Evolutionary conservation across 2,888 invertebrate species (phyloP), one percentile per base, ranked within the genome.

Genomic region (Hydriomena furcata): DNA sequence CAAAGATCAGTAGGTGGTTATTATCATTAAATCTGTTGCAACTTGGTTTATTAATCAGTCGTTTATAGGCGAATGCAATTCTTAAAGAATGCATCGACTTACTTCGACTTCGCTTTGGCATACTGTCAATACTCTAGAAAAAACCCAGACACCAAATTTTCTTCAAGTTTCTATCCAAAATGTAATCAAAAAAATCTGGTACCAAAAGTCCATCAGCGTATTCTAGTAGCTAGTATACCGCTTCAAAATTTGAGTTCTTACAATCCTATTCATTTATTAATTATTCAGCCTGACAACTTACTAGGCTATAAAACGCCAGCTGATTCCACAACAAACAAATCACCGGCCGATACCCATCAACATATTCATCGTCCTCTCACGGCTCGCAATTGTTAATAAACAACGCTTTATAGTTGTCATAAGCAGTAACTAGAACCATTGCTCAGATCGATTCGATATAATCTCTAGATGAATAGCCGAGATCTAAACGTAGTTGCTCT

Each of bases 401-500:
- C 70, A 62, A 65, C 50, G 54, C 68, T 72, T 75, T 71, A 73
- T 76, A 68, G 71, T 70, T 71, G 77, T 76, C 78, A 71, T 68
- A 63, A 69, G 67, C 71, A 75, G 71, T 79, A 76, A 71, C 68
- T 63, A 64, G 68, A 58, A 59, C 61, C 64, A 73, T 79, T 77
- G 74, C 71, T 73, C 71, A 76, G 71, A 60, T 52, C 54, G 55
- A 55, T 47, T 49, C 52, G 58, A 57, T 61, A 37, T 48, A 31
- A 59, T 59, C 59, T 55, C 41, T 27, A 32, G 31, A 49, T 53
- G 50, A 47, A 58, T 58, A 55, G 49, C 52, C 34, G 27, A 48
- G 44, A 52, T 43, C 50, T 49, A 36, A 32, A 34, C 38, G 31
- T 41, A 32, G 41, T 24, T 40, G 48, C 37, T 43, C 52, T 38